Evolutionary conservation across 2,113 vertebrate species (phyloP), one percentile per base, ranked within the genome.

Genomic region (Halichoeres trimaculatus): DNA sequence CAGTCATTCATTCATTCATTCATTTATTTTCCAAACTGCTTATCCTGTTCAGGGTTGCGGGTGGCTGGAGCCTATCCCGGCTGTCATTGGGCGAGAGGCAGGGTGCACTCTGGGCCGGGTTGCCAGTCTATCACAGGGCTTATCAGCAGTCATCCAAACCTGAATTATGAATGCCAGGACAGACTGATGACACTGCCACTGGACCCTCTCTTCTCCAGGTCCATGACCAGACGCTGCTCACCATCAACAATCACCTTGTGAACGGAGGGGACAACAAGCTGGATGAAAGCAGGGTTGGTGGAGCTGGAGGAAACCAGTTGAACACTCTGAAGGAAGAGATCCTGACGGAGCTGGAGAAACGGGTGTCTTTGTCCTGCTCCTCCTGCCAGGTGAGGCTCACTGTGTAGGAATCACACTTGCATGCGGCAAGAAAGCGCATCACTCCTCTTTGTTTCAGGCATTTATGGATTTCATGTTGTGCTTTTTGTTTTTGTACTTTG

Each of bases 311-410:
- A 19, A 2, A 73, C 67, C 88, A 89, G 75, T 56, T 88, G 43
- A 87, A 66, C 43, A 78, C 79, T 1, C 78, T 91, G 47, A 91
- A 89, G 6, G 91, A 94, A 24, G 87, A 95, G 55, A 93, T 94
- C 0, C 91, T 97, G 34, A 91, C 54, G 0, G 95, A 96, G 74
- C 87, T 97, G 76, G 96, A 97, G 81, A 90, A 47, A 13, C 91
- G 95, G 23, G 91, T 98, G 74, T 89, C 94, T 63, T 92, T 96
- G 43, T 92, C 95, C 23, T 98, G 97, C 57, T 94, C 95, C 0
- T 74, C 94, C 50, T 99, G 97, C 78, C 89, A 95, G 90, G 90
- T 92, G 30, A 86, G 40, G 11, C 24, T 41, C 45, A 53, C 5
- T 20, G 17, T 45, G 5, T 6, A 13, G 2, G 3, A 45, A 41